Evolutionary conservation across 1,140 invertebrate genomes (phyloP), one percentile per base, ranked within the genome.

Genomic region (Drosophila parvula): DNA sequence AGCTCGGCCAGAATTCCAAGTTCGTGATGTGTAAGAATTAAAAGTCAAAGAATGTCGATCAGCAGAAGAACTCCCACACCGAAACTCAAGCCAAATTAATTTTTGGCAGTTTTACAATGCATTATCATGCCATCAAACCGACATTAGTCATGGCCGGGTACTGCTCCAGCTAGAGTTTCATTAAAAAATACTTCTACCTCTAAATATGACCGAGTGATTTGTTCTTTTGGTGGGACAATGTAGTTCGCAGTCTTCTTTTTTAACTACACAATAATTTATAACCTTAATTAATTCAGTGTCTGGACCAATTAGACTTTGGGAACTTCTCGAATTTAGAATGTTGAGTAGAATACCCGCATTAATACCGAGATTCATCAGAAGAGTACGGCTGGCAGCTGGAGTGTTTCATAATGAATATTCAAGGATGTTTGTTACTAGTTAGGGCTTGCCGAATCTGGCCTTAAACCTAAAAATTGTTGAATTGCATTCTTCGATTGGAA

Each of bases 11-110:
- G 73, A 77, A 77, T 77, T 76, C 53, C 74, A 64, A 86, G 70
- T 56, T 85, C 83, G 82, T 85, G 81, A 86, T 82, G 67, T 86
- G 79, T 68, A 78, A 73, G 75, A 71, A 86, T 47, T 47, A 45
- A 74, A 85, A 63, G 71, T 73, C 75, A 76, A 47, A 50, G 60
- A 77, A 76, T 76, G 53, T 57, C 58, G 59, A 55, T 71, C 70
- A 44, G 7, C n/a, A 12, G 38, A 50, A 55, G 68, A 70, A 71
- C 68, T 71, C 68, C 68, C 68, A 71, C 65, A 47, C 28, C 22
- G 43, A 36, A 34, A 34, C n/a, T 16, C n/a, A 41, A 34, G 34
- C 28, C 30, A n/a, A 71, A 57, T 69, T 68, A 47, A 70, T 59
- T 71, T 48, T 57, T 53, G 67, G 28, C 41, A 14, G 48, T 16